Evolutionary conservation across 2,888 invertebrate genomes (phyloP).

Genomic region (Pyrgus malvae): DNA sequence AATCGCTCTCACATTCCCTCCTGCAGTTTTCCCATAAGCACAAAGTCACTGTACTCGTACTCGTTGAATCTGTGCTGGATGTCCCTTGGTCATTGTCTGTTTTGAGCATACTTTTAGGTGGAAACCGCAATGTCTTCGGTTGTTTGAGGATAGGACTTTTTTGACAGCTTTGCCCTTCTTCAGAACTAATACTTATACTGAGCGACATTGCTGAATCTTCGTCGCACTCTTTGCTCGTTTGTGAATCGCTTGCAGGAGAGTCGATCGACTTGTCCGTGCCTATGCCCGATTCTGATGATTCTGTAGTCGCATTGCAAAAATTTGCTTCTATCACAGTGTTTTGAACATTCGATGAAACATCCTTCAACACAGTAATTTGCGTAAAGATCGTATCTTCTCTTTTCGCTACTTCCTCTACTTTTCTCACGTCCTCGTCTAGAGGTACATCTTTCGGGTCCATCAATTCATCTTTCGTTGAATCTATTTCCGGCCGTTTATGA

Average conservation of each 20-base stretch:
- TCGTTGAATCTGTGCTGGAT: conserved; percentile 59
- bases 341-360: conserved; percentile 71
- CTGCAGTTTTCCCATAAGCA: conserved; percentile 94
- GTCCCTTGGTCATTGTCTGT: conserved; percentile 56
- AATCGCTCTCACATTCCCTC: conserved; percentile 88
- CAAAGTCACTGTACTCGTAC: conserved; percentile 76
- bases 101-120: conserved; percentile 78
- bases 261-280: conserved; percentile 76
- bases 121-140: conserved; percentile 91
- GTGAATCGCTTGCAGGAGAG: conserved; percentile 69
- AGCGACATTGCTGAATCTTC: conserved; percentile 72
- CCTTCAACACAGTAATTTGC: conserved; percentile 73
- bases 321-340: conserved; percentile 71
- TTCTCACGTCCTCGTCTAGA: conserved; percentile 50
- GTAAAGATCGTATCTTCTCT: conserved; percentile 73
- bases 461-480: not conserved
- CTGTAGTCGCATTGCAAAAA: conserved; percentile 65
- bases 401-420: conserved; percentile 64
- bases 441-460: conserved; percentile 39
- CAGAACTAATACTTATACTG: conserved; percentile 69
- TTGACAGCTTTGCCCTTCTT: conserved; percentile 65
- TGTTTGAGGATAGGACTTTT: conserved; percentile 90
- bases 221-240: conserved; percentile 73
- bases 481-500: not conserved
- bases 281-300: conserved; percentile 72